Percentiles rank a stretch among this genome's conserved stretches.
Evolutionary conservation across 2,888 invertebrate genomes (phyloP).

Genomic region (Ceraclea dissimilis): DNA sequence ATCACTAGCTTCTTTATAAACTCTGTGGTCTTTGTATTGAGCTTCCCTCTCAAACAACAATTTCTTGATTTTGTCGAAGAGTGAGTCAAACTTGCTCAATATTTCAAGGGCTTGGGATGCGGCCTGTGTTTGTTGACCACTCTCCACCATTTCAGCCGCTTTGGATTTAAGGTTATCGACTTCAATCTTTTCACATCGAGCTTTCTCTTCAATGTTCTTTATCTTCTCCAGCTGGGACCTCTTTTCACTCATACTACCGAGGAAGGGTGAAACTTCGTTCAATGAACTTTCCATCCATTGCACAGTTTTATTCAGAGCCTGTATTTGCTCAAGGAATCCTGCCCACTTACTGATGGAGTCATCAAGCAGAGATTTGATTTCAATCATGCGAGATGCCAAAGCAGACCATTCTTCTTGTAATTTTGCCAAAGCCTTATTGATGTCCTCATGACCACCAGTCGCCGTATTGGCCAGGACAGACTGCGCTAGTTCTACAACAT

Average conservation of each 20-base stretch:
- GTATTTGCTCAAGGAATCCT: slow-evolving; percentile 81
- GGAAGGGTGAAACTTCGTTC: slow-evolving; percentile 65
- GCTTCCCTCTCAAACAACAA: slow-evolving; percentile 72
- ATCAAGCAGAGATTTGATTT: slow-evolving; percentile 80
- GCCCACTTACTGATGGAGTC: slow-evolving; percentile 90
- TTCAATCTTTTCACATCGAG: slow-evolving; percentile 82
- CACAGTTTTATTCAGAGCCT: slow-evolving; percentile 74
- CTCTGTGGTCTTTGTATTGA: slow-evolving; percentile 79
- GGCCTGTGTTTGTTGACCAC: slow-evolving; percentile 76
- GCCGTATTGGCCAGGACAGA: slow-evolving; percentile 86
- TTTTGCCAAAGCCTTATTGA: slow-evolving; percentile 73
- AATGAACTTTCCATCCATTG: slow-evolving; percentile 68
- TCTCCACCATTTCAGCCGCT: slow-evolving; percentile 77
- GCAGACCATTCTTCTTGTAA: slow-evolving; percentile 89
- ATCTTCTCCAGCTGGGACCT: slow-evolving; percentile 77
- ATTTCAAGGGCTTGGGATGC: slow-evolving; percentile 80
- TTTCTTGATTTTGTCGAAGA: slow-evolving; percentile 70
- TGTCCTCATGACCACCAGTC: slow-evolving; percentile 76
- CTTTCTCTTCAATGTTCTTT: slow-evolving; percentile 79
- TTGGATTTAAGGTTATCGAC: slow-evolving; percentile 80
- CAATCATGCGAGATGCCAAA: slow-evolving; percentile 79
- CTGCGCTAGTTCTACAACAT: slow-evolving; percentile 85
- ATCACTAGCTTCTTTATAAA: slow-evolving; percentile 87
- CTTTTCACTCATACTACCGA: slow-evolving; percentile 79
- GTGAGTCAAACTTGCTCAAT: slow-evolving; percentile 71